Evolutionary conservation across 2,113 vertebrate genomes (phyloP).

Genomic region (Apodemus speciosus): DNA sequence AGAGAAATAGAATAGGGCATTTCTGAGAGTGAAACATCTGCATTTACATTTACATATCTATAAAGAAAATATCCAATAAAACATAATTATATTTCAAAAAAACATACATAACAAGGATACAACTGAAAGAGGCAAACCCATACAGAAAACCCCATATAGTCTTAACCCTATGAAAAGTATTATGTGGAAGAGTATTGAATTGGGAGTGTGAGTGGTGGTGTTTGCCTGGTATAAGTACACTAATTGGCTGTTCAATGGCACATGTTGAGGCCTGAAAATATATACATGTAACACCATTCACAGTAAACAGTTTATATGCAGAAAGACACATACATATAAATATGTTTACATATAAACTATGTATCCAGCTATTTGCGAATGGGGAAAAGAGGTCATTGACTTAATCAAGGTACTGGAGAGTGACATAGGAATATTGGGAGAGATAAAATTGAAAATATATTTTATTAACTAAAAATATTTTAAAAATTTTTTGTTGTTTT

Average conservation of each 20-base stretch:
- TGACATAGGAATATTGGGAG: neutral
- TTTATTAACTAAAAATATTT: neutral
- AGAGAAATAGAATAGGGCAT: no score
- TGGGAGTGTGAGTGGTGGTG: neutral
- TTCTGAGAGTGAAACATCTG: no score
- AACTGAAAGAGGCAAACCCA: neutral
- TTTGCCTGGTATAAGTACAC: neutral
- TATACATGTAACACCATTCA: neutral
- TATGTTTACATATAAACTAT: neutral
- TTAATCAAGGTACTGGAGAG: neutral
- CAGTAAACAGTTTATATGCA: neutral
- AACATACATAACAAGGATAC: neutral
- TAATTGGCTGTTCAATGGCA: neutral
- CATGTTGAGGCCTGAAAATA: neutral
- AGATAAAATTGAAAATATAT: neutral
- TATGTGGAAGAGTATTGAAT: neutral
- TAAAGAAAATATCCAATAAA: neutral
- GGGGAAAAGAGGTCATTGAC: neutral
- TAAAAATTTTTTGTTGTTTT: no score
- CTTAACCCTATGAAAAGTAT: neutral
- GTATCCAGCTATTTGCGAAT: neutral
- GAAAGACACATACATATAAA: neutral
- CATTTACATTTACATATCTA: no score
- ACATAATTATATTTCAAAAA: neutral
- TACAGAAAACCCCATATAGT: fast-evolving